phyloP scores from a whole-genome alignment of 2,113 vertebrate genomes.

The Numida meleagris region DNA sequence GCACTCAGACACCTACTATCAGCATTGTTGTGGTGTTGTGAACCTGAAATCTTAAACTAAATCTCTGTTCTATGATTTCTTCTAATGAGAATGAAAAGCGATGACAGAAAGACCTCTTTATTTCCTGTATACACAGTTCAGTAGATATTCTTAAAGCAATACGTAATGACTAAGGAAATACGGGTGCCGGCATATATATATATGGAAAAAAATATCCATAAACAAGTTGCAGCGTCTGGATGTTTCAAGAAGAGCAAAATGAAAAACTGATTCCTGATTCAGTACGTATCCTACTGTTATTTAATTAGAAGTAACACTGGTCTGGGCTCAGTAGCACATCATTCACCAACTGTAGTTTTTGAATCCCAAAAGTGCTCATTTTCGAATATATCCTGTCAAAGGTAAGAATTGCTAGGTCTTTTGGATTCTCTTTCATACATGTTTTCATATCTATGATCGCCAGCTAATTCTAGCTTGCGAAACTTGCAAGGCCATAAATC shows the following conservation, averaged over 20 bases:
- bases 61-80: slow-evolving; percentile 9
- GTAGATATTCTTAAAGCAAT: neutral
- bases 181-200: slow-evolving; percentile 18
- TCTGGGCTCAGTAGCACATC: neutral
- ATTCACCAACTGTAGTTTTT: neutral
- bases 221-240: neutral
- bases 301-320: slow-evolving; percentile 28
- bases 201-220: neutral
- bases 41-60: slow-evolving; percentile 35
- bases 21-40: neutral
- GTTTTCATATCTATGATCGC: neutral
- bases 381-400: neutral
- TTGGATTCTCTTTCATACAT: neutral
- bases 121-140: neutral
- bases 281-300: slow-evolving; percentile 42
- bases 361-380: neutral
- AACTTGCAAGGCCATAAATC: neutral
- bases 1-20: neutral
- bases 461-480: neutral
- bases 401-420: neutral
- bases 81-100: slow-evolving; percentile 4
- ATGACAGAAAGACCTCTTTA: neutral
- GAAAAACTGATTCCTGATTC: slow-evolving; percentile 8
- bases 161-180: slow-evolving; percentile 33
- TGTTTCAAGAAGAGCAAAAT: neutral